Percentiles rank a stretch among this genome's conserved stretches.
These are phyloP conservation scores for Bufotes viridis DNA, from an alignment of 2,797 vertebrate genomes.

Conservation along the genomic window DNA sequence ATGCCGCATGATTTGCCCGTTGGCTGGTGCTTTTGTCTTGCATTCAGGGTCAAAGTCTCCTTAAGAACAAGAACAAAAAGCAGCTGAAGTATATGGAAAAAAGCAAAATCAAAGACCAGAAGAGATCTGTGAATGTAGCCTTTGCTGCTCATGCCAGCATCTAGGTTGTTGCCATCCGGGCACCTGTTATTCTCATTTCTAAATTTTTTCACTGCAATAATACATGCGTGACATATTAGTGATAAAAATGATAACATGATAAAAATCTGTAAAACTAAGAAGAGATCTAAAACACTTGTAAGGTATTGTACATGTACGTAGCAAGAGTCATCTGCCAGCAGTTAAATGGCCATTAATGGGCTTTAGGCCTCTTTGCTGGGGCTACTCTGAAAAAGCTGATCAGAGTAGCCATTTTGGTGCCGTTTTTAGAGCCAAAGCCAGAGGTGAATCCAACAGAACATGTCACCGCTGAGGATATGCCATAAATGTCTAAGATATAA, in stretches of 20 bases:
- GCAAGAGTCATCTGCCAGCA: not conserved
- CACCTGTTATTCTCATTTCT: not conserved
- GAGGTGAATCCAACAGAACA: no score
- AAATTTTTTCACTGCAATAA: not conserved
- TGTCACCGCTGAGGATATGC: no score
- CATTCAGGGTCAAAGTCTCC: conserved; percentile 48
- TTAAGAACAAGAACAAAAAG: conserved; percentile 29
- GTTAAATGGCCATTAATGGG: no score
- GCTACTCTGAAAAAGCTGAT: no score
- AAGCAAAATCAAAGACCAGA: not conserved
- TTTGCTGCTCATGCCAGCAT: conserved; percentile 2
- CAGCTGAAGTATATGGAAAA: conserved; percentile 26
- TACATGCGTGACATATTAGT: not conserved
- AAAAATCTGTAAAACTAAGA: not conserved
- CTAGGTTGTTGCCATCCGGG: not conserved
- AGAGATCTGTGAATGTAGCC: conserved; percentile 1
- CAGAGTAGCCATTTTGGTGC: no score
- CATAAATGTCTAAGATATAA: no score
- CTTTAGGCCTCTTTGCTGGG: no score
- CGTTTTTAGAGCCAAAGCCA: no score
- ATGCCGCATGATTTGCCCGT: conserved; percentile 27
- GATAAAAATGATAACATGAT: not conserved
- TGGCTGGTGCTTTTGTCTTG: conserved; percentile 45
- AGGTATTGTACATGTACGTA: not conserved
- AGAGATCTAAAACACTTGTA: not conserved